Evolutionary conservation across 2,113 vertebrate species (phyloP).

Genomic region (Peromyscus californicus): DNA sequence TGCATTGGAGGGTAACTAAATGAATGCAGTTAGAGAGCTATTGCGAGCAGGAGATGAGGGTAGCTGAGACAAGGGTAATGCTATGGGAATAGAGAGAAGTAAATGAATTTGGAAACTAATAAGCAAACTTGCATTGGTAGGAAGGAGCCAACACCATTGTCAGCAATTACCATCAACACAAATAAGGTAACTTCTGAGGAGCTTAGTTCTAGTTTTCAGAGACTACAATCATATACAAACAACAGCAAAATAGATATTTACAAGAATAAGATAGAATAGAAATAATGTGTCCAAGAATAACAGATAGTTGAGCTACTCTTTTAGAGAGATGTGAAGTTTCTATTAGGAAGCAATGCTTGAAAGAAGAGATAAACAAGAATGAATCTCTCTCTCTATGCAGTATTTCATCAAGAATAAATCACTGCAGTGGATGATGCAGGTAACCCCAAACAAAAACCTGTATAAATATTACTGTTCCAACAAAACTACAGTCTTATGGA

Average conservation of each 20-base stretch:
- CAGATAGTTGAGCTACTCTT: background rate
- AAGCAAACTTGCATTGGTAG: background rate
- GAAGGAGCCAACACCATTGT: background rate
- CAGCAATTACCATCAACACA: background rate
- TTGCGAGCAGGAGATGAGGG: background rate
- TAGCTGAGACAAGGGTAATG: background rate
- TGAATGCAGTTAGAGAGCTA: background rate
- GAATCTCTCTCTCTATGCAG: background rate
- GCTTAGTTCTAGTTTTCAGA: conserved; percentile 1
- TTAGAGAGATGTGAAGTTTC: background rate
- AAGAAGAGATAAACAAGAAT: conserved; percentile 38
- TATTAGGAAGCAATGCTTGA: background rate
- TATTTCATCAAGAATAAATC: conserved; percentile 45
- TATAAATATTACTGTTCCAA: background rate
- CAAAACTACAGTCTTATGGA: background rate
- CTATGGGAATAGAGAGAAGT: background rate
- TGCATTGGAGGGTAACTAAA: conserved; percentile 19
- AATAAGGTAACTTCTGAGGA: background rate
- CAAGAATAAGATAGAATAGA: background rate
- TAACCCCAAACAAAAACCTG: background rate
- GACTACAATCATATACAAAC: background rate
- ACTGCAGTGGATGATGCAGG: background rate
- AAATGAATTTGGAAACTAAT: background rate
- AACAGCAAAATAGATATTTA: conserved; percentile 18
- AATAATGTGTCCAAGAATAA: background rate